These are phyloP conservation scores for Ammodytes marinus DNA, from an alignment of 2,113 vertebrate species.

Conservation along the genomic window DNA sequence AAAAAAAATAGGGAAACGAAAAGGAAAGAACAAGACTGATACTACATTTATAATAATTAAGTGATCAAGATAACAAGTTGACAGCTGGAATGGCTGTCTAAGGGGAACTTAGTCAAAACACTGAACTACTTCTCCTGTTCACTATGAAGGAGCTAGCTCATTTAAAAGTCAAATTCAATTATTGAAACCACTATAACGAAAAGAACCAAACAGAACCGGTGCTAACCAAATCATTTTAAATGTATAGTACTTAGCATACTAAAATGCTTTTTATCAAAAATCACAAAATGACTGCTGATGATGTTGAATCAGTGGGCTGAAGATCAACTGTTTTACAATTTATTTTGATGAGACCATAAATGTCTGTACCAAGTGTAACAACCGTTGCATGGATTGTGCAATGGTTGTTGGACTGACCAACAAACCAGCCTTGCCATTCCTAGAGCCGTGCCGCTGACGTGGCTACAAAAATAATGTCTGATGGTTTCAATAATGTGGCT, in stretches of 20 bases:
- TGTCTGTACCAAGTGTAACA: neutral
- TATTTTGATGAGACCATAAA: neutral
- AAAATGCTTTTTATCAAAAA: neutral
- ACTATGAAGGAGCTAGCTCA: constrained; percentile 5
- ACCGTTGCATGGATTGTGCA: no score
- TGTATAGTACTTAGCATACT: no score
- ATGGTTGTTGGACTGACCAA: neutral
- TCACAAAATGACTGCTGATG: neutral
- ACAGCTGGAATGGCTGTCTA: constrained; percentile 34
- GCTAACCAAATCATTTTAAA: no score
- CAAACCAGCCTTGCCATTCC: neutral
- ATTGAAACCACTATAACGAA: neutral
- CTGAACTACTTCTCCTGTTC: neutral
- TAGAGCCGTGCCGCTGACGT: neutral
- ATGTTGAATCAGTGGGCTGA: neutral
- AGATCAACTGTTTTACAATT: neutral
- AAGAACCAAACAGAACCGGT: constrained; percentile 9
- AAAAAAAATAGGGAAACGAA: constrained; percentile 20
- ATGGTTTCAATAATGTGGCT: constrained; percentile 14
- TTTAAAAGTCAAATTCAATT: constrained; percentile 40
- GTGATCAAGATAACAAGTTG: constrained; percentile 22
- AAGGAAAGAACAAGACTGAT: constrained; percentile 19
- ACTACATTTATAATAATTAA: constrained; percentile 49
- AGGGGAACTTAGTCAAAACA: constrained; percentile 32
- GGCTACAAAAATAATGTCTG: neutral